Base-by-base conservation (phyloP, 2,797 vertebrate genomes). In the Acipenser oxyrinchus region DNA sequence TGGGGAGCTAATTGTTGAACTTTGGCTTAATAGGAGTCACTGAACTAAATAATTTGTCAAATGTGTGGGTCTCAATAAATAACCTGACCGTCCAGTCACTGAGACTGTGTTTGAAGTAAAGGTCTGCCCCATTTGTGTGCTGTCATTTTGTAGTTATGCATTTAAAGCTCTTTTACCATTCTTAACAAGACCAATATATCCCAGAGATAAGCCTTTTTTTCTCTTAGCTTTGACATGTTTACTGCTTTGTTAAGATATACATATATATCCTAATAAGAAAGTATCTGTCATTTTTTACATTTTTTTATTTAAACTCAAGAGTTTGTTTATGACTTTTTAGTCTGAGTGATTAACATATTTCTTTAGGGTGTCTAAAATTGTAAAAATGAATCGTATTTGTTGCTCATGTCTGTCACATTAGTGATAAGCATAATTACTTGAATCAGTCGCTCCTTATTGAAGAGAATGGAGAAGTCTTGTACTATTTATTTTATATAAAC, bases 1-100 rank as follows among this genome's bases (percentile, higher is more conserved):
- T 81, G 10, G 86, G 83, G 86, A 82, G 88, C 87, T 90, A 92
- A 90, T 90, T 92, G 88, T 88, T 88, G 87, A 87, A 90, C 88
- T 91, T 88, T 89, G 86, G 89, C 89, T 90, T 90, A 90, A 89
- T 91, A 90, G 86, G 85, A 92, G 87, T 88, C 84, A 87, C 83
- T 86, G 86, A 89, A 87, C 87, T 89, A 88, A 90, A 91, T 90
- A 91, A 89, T 91, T 91, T 90, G 88, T 90, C 86, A 87, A 86
- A 85, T 90, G 82, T 87, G 85, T 85, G 82, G 87, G 83, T 88
- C 81, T 69, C 88, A 88, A 89, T 90, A 89, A 91, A 89, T 92
- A 89, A 90, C 80, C 77, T 84, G 85, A 81, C 82, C 82, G 74
- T 83, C 85, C 79, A 74, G 78, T 84, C 86, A 83, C 79, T 75